Percentiles rank a stretch among this genome's conserved stretches.
phyloP scores from a whole-genome alignment of 2,797 vertebrate genomes.

The Triplophysa bombifrons region DNA sequence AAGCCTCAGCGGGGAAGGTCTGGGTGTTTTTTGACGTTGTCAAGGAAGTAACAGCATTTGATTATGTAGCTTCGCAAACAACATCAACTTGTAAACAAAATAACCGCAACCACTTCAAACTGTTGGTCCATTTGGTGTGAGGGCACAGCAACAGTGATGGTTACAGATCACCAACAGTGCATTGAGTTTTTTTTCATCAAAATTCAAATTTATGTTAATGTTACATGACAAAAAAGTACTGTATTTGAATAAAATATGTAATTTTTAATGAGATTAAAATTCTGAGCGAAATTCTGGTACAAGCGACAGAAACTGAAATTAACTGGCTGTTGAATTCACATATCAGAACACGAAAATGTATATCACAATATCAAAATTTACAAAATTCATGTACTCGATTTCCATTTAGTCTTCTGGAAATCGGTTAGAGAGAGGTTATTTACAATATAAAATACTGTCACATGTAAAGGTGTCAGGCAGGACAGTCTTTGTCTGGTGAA shows the following conservation, averaged over 20 bases:
- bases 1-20: conserved; percentile 1
- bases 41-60: conserved; percentile 23
- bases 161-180: not conserved
- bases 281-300: not conserved
- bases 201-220: not conserved
- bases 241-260: not conserved
- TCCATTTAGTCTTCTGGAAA: not conserved
- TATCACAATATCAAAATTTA: not conserved
- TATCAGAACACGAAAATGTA: not conserved
- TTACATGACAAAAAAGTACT: not conserved
- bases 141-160: not conserved
- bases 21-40: conserved; percentile 1
- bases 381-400: not conserved
- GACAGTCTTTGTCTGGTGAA: too few relatives aligned
- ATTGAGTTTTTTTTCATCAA: too few relatives aligned
- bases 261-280: not conserved
- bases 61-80: not conserved
- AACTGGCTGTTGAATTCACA: not conserved
- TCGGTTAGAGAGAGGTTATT: not conserved
- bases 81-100: not conserved
- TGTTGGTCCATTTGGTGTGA: not conserved
- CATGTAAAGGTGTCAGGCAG: not conserved
- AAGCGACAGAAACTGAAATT: not conserved
- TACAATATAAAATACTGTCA: not conserved
- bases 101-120: not conserved